Percentiles rank a stretch among this genome's conserved stretches.
phyloP scores from a whole-genome alignment of 1,140 invertebrate species.

The Drosophila gunungcola region DNA sequence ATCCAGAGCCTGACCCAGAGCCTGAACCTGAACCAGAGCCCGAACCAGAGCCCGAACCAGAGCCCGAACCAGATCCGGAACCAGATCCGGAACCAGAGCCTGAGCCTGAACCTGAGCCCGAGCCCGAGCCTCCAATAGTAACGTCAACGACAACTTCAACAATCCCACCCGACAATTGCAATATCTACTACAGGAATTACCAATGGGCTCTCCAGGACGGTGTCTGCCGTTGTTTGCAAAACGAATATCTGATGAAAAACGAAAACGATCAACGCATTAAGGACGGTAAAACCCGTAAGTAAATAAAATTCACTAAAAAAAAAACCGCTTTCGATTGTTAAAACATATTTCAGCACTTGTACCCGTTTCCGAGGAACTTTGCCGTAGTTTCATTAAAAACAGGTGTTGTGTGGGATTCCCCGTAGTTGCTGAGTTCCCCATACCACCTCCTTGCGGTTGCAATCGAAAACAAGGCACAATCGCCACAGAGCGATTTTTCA shows the following conservation, averaged over 20 bases:
- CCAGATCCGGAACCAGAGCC: neutral
- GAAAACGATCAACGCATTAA: constrained; percentile 4
- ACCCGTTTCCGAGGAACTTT: constrained; percentile 22
- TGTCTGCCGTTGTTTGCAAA: constrained; percentile 26
- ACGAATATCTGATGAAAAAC: constrained; percentile 18
- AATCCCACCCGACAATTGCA: neutral
- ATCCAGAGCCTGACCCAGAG: neutral
- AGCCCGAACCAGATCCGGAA: neutral
- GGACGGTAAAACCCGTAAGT: constrained; percentile 13
- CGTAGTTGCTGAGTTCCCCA: constrained; percentile 23
- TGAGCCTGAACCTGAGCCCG: neutral
- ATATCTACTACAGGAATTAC: constrained; percentile 12
- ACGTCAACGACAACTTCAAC: neutral
- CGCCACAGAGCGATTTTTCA: constrained; percentile 7
- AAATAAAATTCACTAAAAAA: neutral
- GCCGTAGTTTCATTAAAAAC: constrained; percentile 9
- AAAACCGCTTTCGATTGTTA: neutral
- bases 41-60: neutral
- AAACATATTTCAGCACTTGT: constrained; percentile 13
- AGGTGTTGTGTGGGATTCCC: constrained; percentile 5
- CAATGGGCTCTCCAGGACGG: constrained; percentile 26
- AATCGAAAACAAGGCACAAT: constrained; percentile 32
- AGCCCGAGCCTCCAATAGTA: neutral
- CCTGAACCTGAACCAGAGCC: neutral
- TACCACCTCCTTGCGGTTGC: constrained; percentile 29